phyloP scores from a whole-genome alignment of 2,113 vertebrate species.

The Labeo catla region DNA sequence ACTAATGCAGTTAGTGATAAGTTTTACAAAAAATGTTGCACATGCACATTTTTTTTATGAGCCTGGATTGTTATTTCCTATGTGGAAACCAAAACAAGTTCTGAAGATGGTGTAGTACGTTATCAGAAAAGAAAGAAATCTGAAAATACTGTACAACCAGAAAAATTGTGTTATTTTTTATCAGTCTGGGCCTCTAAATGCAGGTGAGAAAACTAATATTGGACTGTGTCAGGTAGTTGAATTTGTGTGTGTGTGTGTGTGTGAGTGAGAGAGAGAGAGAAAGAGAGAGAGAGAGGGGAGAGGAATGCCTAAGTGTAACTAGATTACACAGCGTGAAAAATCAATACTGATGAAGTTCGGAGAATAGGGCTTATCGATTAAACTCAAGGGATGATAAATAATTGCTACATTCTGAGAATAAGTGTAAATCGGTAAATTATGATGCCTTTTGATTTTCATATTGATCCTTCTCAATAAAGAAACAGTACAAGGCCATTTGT shows the following conservation, averaged over 20 bases:
- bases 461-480: conserved; percentile 9
- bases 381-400: conserved; percentile 19
- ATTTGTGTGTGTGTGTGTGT: neutral
- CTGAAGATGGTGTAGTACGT: neutral
- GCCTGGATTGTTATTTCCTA: too few species aligned
- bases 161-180: neutral
- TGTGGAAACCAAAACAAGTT: neutral
- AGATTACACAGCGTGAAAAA: neutral
- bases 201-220: neutral
- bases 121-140: neutral
- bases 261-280: neutral
- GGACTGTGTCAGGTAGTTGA: neutral
- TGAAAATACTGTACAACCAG: neutral
- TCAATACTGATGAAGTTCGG: conserved; percentile 32
- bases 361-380: conserved; percentile 5
- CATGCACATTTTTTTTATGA: too few species aligned
- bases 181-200: neutral
- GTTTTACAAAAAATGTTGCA: too few species aligned
- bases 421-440: conserved; percentile 38
- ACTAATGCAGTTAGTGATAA: too few species aligned
- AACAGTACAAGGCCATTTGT: neutral
- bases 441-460: conserved; percentile 13
- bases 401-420: conserved; percentile 35
- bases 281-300: neutral
- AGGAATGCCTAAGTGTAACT: conserved; percentile 1